Base-by-base conservation (phyloP, 2,888 invertebrate genomes). In the Tipula unca region DNA sequence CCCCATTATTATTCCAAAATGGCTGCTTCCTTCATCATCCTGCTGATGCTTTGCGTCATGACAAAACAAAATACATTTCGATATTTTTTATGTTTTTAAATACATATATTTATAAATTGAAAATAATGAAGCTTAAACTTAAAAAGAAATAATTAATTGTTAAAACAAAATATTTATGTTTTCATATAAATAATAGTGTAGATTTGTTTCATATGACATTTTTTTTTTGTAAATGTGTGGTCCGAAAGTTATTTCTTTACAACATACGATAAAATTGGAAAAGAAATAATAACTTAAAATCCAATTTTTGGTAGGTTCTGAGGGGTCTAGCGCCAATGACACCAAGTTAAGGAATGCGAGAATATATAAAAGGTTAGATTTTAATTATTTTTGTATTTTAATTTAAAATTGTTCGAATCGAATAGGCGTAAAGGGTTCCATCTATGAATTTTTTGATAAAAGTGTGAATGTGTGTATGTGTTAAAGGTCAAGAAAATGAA, bases 21-120 rank as follows among this genome's bases (percentile, higher is more conserved):
- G 92, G 92, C 92, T 92, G 92, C 92, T 92, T 92, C 91, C 92
- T 91, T 92, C 91, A 83, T 85, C 39, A 86, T 91, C 92, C 92
- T 92, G 92, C 91, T 92, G 92, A 92, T 85, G 92, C 92, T 92
- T 93, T 85, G 85, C 85, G 85, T 85, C 85, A 85, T 85, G 92
- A 92, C 92, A 92, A 92, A 92, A 85, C 85, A 86, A 85, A 86
- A 86, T 86, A 87, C 69, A 25, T 69, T 69, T 69, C 69, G 69
- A 69, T 69, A 69, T 69, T 25, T 69, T 69, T 69, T 69, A 69
- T 69, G 69, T 69, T 69, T 69, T 69, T 69, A 69, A 69, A 69
- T 6, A 13, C 25, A 69, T 6, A 25, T 69, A 69, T 25, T 69
- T 69, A 25, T 69, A 69, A 69, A 69, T 14, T 25, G 25, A 69